Evolutionary conservation across 2,888 invertebrate genomes (phyloP).

Genomic region (Campaea margaritaria): DNA sequence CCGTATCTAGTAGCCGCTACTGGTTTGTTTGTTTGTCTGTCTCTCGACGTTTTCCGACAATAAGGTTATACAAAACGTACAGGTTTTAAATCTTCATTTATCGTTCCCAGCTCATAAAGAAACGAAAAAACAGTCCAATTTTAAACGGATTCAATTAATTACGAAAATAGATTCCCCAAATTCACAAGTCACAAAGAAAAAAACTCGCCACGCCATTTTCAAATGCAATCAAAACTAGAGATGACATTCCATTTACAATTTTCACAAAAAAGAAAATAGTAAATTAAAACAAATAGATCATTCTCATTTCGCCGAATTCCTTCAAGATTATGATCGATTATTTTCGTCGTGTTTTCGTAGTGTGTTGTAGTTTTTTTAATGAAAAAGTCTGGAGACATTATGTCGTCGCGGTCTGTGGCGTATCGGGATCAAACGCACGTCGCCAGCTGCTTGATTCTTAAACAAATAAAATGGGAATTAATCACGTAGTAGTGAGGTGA

Average conservation of each 20-base stretch:
- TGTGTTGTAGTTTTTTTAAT: conserved; percentile 47
- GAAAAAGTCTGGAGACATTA: conserved; percentile 72
- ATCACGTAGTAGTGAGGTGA: conserved; percentile 77
- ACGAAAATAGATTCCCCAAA: conserved; percentile 12
- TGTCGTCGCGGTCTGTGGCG: conserved; percentile 72
- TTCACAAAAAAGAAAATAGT: conserved; percentile 33
- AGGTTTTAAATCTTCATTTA: conserved; percentile 27
- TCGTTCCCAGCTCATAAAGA: not conserved
- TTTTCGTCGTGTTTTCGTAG: conserved; percentile 75
- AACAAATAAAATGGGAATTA: conserved; percentile 83
- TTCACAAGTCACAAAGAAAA: conserved; percentile 15
- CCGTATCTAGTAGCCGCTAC: conserved; percentile 58
- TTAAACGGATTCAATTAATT: not conserved
- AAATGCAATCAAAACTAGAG: conserved; percentile 28
- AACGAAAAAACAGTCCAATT: no score
- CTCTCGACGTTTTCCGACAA: conserved; percentile 36
- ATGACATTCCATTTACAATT: conserved; percentile 22
- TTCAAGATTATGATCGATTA: conserved; percentile 80
- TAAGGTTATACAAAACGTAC: conserved; percentile 24
- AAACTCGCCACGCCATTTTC: conserved; percentile 19
- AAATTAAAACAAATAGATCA: conserved; percentile 60
- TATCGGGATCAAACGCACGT: conserved; percentile 79
- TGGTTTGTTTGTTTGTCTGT: conserved; percentile 59
- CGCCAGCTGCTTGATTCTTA: conserved; percentile 76
- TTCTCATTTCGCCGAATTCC: conserved; percentile 67